Evolutionary conservation across 2,113 vertebrate species (phyloP).

Genomic region (Uria aalge): DNA sequence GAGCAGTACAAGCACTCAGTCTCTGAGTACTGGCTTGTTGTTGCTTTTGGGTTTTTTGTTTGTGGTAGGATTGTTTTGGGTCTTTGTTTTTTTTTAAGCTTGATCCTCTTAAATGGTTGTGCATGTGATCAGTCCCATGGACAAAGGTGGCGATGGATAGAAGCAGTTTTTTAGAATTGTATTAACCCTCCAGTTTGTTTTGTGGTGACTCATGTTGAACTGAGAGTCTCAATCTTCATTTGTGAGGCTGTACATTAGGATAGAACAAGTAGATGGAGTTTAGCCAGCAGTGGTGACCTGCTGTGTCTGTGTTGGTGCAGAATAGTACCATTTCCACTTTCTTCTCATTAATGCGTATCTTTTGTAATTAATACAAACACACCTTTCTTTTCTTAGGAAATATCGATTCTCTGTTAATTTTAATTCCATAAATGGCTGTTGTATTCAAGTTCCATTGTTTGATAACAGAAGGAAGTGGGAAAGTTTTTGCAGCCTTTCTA

Average conservation of each 20-base stretch:
- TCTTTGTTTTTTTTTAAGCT: not conserved
- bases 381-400: not conserved
- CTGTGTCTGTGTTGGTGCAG: not conserved
- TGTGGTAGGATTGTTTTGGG: not conserved
- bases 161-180: not conserved
- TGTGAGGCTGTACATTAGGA: not conserved
- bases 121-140: not conserved
- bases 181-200: not conserved
- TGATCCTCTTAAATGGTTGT: not conserved
- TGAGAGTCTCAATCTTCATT: not conserved
- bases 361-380: not conserved
- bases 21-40: not conserved
- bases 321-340: not conserved
- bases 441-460: not conserved
- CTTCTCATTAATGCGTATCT: not conserved
- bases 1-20: not conserved
- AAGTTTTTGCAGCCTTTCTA: not conserved
- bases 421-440: not conserved
- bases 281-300: not conserved
- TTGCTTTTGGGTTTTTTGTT: not conserved
- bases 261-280: not conserved
- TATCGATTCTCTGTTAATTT: not conserved
- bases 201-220: not conserved
- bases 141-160: not conserved
- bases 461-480: not conserved